Percentiles rank a stretch among this genome's conserved stretches.
These are phyloP conservation scores for Cyphomyrmex costatus DNA, from an alignment of 1,140 invertebrate genomes.

Conservation along the genomic window DNA sequence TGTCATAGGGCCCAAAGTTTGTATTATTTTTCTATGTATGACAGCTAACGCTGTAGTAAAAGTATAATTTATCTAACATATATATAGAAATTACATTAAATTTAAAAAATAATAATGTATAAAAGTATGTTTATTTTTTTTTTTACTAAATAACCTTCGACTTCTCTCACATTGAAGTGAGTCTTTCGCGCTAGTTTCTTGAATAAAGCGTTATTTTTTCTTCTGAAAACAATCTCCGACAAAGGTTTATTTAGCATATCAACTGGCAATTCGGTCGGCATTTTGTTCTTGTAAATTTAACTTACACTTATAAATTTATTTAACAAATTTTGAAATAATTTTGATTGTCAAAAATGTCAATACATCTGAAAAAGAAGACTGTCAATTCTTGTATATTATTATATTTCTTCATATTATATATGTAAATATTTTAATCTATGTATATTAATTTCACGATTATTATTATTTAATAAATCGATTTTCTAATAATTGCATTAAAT, in stretches of 20 bases:
- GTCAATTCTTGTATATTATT: not conserved
- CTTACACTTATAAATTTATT: conserved; percentile 62
- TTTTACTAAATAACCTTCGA: conserved; percentile 82
- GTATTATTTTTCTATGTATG: conserved; percentile 82
- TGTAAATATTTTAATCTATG: not conserved
- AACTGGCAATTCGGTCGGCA: conserved; percentile 75
- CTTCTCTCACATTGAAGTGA: conserved; percentile 85
- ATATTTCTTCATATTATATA: not conserved
- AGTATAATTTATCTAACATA: not conserved
- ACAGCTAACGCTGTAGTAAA: conserved; percentile 77
- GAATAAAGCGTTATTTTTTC: conserved; percentile 79
- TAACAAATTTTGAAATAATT: conserved; percentile 24
- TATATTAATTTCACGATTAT: not conserved
- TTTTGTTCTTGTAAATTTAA: conserved; percentile 67
- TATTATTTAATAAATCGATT: conserved; percentile 8
- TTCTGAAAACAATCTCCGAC: conserved; percentile 79
- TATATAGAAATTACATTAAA: not conserved
- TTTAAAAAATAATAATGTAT: not conserved
- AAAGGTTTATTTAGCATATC: conserved; percentile 77
- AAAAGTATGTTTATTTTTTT: not conserved
- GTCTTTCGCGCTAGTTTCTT: conserved; percentile 80
- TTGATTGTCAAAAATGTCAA: not conserved
- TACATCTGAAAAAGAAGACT: conserved; percentile 19
- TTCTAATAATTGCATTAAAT: not conserved
- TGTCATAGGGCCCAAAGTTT: conserved; percentile 84